phyloP scores from a whole-genome alignment of 2,797 vertebrate species.

The Amniataba percoides region DNA sequence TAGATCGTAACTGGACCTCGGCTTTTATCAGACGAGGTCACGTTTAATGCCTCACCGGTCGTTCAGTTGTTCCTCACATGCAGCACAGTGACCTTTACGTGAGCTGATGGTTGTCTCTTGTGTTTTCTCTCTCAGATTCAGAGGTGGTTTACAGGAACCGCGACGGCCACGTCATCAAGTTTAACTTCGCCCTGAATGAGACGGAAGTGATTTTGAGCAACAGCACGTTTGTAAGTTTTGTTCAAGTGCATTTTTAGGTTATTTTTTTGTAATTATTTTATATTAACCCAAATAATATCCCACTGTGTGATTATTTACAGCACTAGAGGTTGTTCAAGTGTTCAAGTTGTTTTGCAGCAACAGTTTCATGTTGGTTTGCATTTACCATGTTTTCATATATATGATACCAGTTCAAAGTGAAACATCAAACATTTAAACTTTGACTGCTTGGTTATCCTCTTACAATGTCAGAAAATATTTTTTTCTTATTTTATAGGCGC shows the following conservation, averaged over 20 bases:
- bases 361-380: not conserved
- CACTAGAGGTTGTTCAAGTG: not conserved
- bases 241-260: not conserved
- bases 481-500: not conserved
- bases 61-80: not conserved
- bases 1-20: not conserved
- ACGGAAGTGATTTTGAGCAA: constrained; percentile 92
- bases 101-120: not conserved
- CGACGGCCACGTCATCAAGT: constrained; percentile 92
- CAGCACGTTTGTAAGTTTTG: constrained; percentile 92
- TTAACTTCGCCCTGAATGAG: constrained; percentile 90
- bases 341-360: not conserved
- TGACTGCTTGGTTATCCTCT: not conserved
- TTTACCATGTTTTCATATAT: too few species aligned
- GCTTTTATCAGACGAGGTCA: not conserved
- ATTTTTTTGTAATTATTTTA: not conserved
- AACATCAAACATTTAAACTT: not conserved
- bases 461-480: not conserved
- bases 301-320: not conserved
- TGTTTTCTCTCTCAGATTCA: constrained; percentile 84
- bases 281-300: too few species aligned
- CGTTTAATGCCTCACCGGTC: not conserved
- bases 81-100: not conserved
- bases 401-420: too few species aligned
- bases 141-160: constrained; percentile 93